Base-by-base conservation (phyloP, 2,888 invertebrate species). In the Latrodectus hesperus region DNA sequence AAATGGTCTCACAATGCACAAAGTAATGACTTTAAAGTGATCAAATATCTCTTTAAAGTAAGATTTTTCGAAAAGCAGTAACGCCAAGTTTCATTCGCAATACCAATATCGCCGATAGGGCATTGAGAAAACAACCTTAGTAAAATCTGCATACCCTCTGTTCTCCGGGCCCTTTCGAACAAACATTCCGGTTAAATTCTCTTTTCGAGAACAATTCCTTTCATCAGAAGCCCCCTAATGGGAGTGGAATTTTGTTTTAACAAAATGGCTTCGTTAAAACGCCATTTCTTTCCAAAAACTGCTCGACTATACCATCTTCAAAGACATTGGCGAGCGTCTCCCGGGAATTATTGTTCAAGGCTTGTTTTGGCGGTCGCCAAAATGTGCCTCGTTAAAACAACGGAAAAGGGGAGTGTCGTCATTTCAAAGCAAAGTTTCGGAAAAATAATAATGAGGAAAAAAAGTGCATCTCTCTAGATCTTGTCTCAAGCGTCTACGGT, bases 191-290 rank as follows among this genome's bases (percentile, higher is more conserved):
- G n/a, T 6, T 60, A 60, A 60, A 60, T 60, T 60, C 12, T 60
- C 38, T 60, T n/a, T 60, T n/a, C 10, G n/a, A 60, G 60, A 12
- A 60, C 60, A 16, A 12, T 16, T 16, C 60, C 60, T 60, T 60
- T 60, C 60, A 60, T 60, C 60, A 60, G n/a, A n/a, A n/a, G 22
- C 38, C 38, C 60, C n/a, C 60, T 60, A 60, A 60, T 60, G 60
- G 60, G 60, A 60, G 11, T 16, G n/a, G 60, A 60, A 60, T 60
- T 60, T 60, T 60, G 60, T 60, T 60, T 10, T 60, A 12, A 38
- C 10, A 60, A 60, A 60, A 60, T 60, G 60, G 60, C 60, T 60
- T 60, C 60, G 60, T 60, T 60, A 60, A 60, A 60, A 60, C n/a
- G n/a, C 60, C 9, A 60, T 60, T 60, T 60, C 60, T 60, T 60